These are phyloP conservation scores for Acanthiza pusilla DNA, from an alignment of 2,797 vertebrate genomes.

Conservation along the genomic window DNA sequence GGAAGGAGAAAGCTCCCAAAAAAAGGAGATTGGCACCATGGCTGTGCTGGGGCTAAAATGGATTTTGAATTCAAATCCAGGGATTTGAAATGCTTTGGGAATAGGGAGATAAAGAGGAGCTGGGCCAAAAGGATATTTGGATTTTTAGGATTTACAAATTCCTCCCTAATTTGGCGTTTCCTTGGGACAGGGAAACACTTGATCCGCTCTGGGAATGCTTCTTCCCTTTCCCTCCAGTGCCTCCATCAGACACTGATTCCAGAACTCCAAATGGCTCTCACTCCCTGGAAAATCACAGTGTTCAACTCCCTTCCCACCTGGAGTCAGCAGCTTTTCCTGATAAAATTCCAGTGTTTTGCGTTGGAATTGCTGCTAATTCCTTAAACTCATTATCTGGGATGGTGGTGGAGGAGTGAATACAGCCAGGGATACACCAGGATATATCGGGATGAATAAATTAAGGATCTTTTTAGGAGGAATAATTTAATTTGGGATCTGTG, in stretches of 20 bases:
- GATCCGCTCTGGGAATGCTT: background rate
- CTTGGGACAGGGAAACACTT: background rate
- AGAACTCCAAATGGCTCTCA: no score
- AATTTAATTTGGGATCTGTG: background rate
- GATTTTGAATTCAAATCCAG: slow-evolving; percentile 60
- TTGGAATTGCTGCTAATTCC: background rate
- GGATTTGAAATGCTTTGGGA: background rate
- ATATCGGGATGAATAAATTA: background rate
- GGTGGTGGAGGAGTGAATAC: background rate
- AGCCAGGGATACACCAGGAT: background rate
- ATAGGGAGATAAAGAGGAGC: slow-evolving; percentile 9
- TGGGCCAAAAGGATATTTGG: background rate
- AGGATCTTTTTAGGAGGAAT: background rate
- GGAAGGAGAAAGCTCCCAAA: background rate
- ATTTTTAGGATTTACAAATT: background rate
- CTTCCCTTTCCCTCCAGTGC: background rate
- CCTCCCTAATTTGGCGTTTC: background rate
- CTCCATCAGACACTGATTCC: background rate
- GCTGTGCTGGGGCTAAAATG: slow-evolving; percentile 41
- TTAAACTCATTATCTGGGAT: background rate
- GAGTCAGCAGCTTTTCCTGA: background rate
- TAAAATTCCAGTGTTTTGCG: no score
- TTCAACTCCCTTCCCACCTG: background rate
- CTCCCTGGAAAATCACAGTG: fast-evolving
- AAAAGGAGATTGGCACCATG: slow-evolving; percentile 2